These are phyloP conservation scores for Lepus oiostolus DNA, from an alignment of 2,797 vertebrate species.

Conservation along the genomic window DNA sequence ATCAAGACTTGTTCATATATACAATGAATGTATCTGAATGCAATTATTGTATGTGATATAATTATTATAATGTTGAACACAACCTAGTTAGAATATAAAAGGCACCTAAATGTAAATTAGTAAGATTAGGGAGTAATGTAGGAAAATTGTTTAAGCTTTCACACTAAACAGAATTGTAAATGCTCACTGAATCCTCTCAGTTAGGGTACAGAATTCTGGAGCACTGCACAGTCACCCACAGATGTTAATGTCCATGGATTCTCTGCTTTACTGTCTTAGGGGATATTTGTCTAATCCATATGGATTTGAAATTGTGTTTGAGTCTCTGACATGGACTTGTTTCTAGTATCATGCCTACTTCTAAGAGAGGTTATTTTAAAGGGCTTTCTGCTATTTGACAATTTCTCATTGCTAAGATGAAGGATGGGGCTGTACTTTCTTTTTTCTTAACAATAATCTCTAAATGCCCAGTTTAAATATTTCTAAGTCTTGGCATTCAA, in stretches of 20 bases:
- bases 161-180: not conserved
- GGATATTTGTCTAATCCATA: not conserved
- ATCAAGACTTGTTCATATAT: conserved; percentile 1
- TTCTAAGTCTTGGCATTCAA: conserved; percentile 47
- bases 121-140: not conserved
- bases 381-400: conserved; percentile 14
- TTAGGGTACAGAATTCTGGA: not conserved
- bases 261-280: not conserved
- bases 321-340: not conserved
- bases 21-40: not conserved
- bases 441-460: not conserved
- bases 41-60: not conserved
- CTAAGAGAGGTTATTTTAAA: not conserved
- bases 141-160: not conserved
- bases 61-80: not conserved
- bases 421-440: not conserved
- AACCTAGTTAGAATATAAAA: not conserved
- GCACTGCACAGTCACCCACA: not conserved
- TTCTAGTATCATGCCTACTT: conserved; percentile 4
- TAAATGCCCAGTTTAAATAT: conserved; percentile 40
- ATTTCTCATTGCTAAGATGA: conserved; percentile 53
- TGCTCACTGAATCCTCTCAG: not conserved
- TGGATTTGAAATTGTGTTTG: not conserved
- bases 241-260: not conserved
- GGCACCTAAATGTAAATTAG: not conserved